Evolutionary conservation across 2,113 vertebrate species (phyloP), one percentile per base, ranked within the genome.

Genomic region (Arizona elegans): DNA sequence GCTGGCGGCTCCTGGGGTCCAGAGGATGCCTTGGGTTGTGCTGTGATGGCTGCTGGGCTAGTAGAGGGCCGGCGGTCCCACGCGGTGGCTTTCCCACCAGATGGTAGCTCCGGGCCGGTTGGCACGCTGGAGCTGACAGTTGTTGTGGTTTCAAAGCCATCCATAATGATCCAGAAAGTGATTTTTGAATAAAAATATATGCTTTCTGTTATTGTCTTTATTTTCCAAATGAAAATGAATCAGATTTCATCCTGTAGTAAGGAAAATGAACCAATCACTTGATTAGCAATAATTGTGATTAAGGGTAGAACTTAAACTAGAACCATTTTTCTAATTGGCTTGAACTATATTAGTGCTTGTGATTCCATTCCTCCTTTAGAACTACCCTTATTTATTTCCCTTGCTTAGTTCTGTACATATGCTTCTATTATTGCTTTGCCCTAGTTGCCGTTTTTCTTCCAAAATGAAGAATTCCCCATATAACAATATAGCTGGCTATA

Each of bases 131-230:
- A 47, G 43, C 43, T 47, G 43, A 47, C 43, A 47, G 43, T 47
- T 47, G 17, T 86, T 90, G 29, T 86, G 47, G 47, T 86, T 93
- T 93, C 62, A 55, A 93, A 93, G 86, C 47, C 56, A 65, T 90
- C 89, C n/a, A 21, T 90, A 23, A 62, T 90, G 75, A 65, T 87
- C 47, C 88, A 93, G 13, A 65, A 50, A 90, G 47, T 87, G 88
- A 90, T 43, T 90, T 93, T 86, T 90, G 52, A 54, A 90, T 93
- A 47, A 87, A 93, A 93, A 93, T 90, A 90, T 59, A 93, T 86
- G 75, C 47, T 93, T 93, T 90, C 55, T 54, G 55, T 90, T 93
- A 43, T 50, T 21, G 90, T 15, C 89, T 90, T 93, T 93, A 58
- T 90, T 50, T 87, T 59, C 81, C 55, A 38, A 15, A 12, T 62